Evolutionary conservation across 2,113 vertebrate species (phyloP).

Genomic region (Rhinolophus ferrumequinum): DNA sequence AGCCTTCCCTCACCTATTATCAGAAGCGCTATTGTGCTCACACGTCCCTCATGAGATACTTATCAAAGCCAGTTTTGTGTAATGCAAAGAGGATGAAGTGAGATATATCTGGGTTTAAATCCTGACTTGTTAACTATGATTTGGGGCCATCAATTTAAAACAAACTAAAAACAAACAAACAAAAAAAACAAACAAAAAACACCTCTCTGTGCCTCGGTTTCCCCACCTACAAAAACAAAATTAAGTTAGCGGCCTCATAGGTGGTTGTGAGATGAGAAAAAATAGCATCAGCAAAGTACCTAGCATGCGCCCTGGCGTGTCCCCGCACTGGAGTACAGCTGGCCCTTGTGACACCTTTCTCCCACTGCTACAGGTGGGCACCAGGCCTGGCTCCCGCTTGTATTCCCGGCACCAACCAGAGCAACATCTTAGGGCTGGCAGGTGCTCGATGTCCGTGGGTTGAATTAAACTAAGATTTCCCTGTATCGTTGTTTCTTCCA

Average conservation of each 20-base stretch:
- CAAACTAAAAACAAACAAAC: no score
- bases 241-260: not conserved
- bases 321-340: not conserved
- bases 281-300: not conserved
- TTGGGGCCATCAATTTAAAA: not conserved
- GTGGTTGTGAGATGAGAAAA: not conserved
- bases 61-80: not conserved
- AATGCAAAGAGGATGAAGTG: not conserved
- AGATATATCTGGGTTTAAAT: not conserved
- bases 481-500: not conserved
- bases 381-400: not conserved
- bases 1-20: not conserved
- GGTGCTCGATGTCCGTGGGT: not conserved
- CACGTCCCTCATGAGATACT: not conserved
- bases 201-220: not conserved
- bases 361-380: not conserved
- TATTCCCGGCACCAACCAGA: not conserved
- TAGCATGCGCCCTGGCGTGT: rapidly evolving
- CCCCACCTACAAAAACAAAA: not conserved
- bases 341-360: not conserved
- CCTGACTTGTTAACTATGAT: not conserved
- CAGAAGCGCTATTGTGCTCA: not conserved
- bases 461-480: not conserved
- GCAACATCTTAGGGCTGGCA: not conserved
- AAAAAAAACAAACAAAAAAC: not conserved